phyloP scores from a whole-genome alignment of 2,888 invertebrate species.

The Hyles lineata region DNA sequence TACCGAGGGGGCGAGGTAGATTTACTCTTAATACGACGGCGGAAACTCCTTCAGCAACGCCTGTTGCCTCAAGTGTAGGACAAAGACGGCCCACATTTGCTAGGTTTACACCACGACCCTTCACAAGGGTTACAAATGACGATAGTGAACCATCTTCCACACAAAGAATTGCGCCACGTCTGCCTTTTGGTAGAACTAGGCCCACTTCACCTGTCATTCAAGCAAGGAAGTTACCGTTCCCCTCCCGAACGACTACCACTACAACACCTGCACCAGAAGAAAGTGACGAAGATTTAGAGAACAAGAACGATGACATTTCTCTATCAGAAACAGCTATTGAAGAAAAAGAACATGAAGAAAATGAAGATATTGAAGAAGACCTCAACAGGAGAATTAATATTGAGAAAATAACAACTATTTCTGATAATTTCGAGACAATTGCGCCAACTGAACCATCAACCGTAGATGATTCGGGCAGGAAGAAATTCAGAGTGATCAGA shows the following conservation, averaged over 20 bases:
- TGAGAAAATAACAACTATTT: conserved; percentile 60
- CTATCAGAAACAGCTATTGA: conserved; percentile 81
- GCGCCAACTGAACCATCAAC: conserved; percentile 60
- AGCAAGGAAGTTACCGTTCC: conserved; percentile 67
- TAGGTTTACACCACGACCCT: conserved; percentile 77
- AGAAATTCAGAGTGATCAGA: conserved; percentile 69
- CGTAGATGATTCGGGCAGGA: conserved; percentile 66
- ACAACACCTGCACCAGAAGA: conserved; percentile 51
- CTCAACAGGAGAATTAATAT: conserved; percentile 52
- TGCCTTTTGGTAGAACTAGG: conserved; percentile 64
- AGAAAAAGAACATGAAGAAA: conserved; percentile 75
- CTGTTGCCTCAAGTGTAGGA: conserved; percentile 49
- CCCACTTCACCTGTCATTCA: conserved; percentile 51
- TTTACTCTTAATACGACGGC: conserved; percentile 63
- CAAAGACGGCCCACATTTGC: conserved; percentile 68
- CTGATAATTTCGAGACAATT: conserved; percentile 43
- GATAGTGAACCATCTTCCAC: conserved; percentile 50
- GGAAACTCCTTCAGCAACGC: conserved; percentile 50
- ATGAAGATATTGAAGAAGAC: conserved; percentile 47
- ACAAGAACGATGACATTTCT: conserved; percentile 71
- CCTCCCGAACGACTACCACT: conserved; percentile 61
- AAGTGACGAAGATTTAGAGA: conserved; percentile 64
- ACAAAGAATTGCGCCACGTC: conserved; percentile 56
- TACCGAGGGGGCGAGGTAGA: conserved; percentile 70
- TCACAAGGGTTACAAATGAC: conserved; percentile 57